phyloP scores from a whole-genome alignment of 1,140 invertebrate genomes.

The Apocrypta bakeri region DNA sequence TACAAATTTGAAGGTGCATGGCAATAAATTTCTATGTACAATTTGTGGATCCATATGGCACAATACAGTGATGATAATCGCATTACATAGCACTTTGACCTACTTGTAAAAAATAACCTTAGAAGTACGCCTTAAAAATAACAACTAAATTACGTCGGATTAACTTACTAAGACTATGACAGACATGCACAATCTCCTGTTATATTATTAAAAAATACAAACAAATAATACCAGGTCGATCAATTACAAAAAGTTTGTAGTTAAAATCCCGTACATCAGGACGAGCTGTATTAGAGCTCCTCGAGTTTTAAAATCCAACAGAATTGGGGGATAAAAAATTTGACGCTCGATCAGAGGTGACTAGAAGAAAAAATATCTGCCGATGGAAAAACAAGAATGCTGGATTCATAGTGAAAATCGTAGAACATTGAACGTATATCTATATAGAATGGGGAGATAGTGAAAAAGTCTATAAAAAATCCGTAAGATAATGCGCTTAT shows the following conservation, averaged over 20 bases:
- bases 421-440: background rate
- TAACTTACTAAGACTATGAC: constrained; percentile 43
- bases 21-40: constrained; percentile 58
- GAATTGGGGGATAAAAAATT: background rate
- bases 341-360: constrained; percentile 20
- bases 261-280: background rate
- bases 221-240: background rate
- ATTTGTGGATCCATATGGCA: constrained; percentile 63
- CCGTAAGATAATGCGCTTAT: background rate
- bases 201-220: background rate
- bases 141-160: constrained; percentile 7
- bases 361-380: constrained; percentile 31
- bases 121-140: constrained; percentile 10
- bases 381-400: background rate
- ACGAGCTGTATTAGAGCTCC: background rate
- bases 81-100: constrained; percentile 3
- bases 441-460: background rate
- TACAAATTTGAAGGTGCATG: constrained; percentile 43
- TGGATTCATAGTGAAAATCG: background rate
- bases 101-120: constrained; percentile 21
- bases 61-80: constrained; percentile 55
- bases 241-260: background rate
- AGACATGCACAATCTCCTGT: constrained; percentile 27
- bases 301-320: background rate
- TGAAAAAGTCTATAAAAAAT: background rate